phyloP scores from a whole-genome alignment of 2,888 invertebrate genomes.

The Saturnia pavonia region DNA sequence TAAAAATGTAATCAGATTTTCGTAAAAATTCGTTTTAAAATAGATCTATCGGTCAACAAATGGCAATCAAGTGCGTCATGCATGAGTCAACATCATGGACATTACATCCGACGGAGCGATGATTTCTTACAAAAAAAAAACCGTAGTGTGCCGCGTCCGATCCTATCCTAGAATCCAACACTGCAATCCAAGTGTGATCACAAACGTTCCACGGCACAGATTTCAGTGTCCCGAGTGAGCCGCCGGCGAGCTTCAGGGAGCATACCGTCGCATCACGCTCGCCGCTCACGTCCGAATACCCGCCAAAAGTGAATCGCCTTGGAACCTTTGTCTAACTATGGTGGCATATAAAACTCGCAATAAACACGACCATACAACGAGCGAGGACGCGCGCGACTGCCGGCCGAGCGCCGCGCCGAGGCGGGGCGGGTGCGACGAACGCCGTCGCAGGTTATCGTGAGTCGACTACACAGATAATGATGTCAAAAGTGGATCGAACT shows the following conservation, averaged over 20 bases:
- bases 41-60: slow-evolving; percentile 1
- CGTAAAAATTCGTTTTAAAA: not conserved
- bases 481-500: slow-evolving; percentile 81
- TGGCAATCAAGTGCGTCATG: slow-evolving; percentile 78
- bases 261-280: slow-evolving; percentile 71
- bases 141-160: slow-evolving; percentile 51
- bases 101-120: slow-evolving; percentile 69
- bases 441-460: slow-evolving; percentile 79
- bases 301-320: slow-evolving; percentile 75
- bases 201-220: slow-evolving; percentile 56
- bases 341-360: slow-evolving; percentile 39
- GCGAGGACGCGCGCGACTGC: slow-evolving; percentile 73
- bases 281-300: slow-evolving; percentile 65
- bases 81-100: slow-evolving; percentile 79
- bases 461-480: slow-evolving; percentile 79
- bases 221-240: slow-evolving; percentile 63
- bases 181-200: slow-evolving; percentile 79
- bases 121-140: slow-evolving; percentile 66
- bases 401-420: slow-evolving; percentile 58
- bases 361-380: slow-evolving; percentile 55
- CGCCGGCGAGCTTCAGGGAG: slow-evolving; percentile 61
- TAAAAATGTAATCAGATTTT: not conserved
- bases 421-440: slow-evolving; percentile 70
- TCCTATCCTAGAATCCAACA: slow-evolving; percentile 74
- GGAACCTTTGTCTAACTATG: slow-evolving; percentile 34